Base-by-base conservation (phyloP, 2,797 vertebrate species). In the Morus bassanus region DNA sequence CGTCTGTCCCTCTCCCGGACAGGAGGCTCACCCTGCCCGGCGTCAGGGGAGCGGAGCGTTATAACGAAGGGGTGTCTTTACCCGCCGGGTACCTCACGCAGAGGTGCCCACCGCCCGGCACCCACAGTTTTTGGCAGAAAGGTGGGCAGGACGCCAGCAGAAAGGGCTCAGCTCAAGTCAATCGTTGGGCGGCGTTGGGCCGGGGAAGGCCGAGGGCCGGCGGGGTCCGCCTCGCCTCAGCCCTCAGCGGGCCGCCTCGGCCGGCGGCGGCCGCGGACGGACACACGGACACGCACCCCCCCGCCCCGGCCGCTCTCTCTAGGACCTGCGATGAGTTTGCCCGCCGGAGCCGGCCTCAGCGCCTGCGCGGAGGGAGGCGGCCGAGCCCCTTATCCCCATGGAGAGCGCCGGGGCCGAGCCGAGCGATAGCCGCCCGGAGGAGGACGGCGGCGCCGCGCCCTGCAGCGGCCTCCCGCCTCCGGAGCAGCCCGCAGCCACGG, bases 271-370 rank as follows among this genome's bases (percentile, higher is more conserved):
- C n/a, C n/a, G 22, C 22, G 21, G 45, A 27, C 60, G 27, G 53
- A 4, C 60, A 37, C 78, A 19, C 43, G 43, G 43, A 43, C 43
- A 17, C 43, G 43, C 75, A 6, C n/a, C n/a, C 72, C 28, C 64
- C 91, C 63, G 68, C 39, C 51, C 54, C 85, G 16, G 76, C 70
- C 61, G 80, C 85, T 61, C 75, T 15, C 81, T 85, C 24, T 50
- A 56, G 30, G 79, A 25, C 85, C 92, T 76, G 91, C 95, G 68
- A 91, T 92, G 97, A 97, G 95, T 23, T 91, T 46, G 80, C 68
- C 76, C 93, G 92, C 77, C 43, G 75, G 88, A 78, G 72, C 72
- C 96, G 91, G 73, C 83, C 97, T 18, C 96, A 65, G 97, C 87
- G 93, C 96, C 75, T 89, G 89, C 83, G 90, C 77, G 78, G 72